Base-by-base conservation (phyloP, 2,797 vertebrate genomes). In the Pangasius djambal region DNA sequence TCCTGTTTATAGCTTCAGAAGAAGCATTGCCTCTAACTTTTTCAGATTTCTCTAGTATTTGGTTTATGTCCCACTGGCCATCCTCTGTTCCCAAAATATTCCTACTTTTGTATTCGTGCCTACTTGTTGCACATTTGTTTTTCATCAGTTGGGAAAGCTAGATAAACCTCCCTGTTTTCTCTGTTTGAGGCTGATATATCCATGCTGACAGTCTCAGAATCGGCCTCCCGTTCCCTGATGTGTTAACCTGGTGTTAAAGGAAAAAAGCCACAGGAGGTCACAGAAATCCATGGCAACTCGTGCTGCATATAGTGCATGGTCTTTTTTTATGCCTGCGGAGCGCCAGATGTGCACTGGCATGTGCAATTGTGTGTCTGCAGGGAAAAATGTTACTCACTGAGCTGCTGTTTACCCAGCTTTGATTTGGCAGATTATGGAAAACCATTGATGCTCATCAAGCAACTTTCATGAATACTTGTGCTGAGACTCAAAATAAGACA, bases 361-460 rank as follows among this genome's bases (percentile, higher is more conserved):
- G 95, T 94, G 95, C 92, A 93, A 95, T 95, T 94, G 91, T 92
- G 92, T 92, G 94, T 92, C 92, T 88, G 93, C 40, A 81, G 90
- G 92, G 67, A 93, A 89, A 93, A 94, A 93, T 93, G 92, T 92
- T 91, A 92, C 94, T 92, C 93, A 92, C 94, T 92, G 91, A 92
- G 91, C 92, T 85, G 2, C 70, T 95, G 95, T 96, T 96, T 96
- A 95, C 93, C 92, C 93, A 93, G 93, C 93, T 95, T 96, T 95
- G 93, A 96, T 96, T 95, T 93, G 91, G 87, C 87, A 92, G 94
- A 95, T 96, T 95, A 94, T 93, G 87, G 77, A 94, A 93, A 92
- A 92, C 82, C 92, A 93, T 90, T 88, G 37, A 91, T 90, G 25
- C 72, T 86, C 77, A 88, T 20, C 83, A 89, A 91, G 90, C 92